Percentiles rank a stretch among this genome's conserved stretches.
Evolutionary conservation across 2,797 vertebrate species (phyloP).

Genomic region (Paedocypris micromegethes): DNA sequence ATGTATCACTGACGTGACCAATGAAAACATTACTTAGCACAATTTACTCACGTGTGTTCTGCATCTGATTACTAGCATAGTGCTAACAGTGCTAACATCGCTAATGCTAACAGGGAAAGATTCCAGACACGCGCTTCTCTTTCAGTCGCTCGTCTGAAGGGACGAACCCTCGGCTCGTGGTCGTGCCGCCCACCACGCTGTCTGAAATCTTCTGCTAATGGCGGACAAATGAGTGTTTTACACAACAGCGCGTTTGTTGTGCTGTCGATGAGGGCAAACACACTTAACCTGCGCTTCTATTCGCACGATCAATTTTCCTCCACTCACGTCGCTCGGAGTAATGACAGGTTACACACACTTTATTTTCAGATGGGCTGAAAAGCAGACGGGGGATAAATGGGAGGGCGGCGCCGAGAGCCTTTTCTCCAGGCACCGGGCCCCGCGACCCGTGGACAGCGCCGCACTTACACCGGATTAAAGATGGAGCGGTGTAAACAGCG

Average conservation of each 20-base stretch:
- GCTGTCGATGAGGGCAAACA: slow-evolving; percentile 84
- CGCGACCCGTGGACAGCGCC: slow-evolving; percentile 77
- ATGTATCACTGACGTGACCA: too few relatives aligned
- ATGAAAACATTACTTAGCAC: too few relatives aligned
- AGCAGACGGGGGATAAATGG: slow-evolving; percentile 65
- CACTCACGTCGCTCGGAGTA: slow-evolving; percentile 86
- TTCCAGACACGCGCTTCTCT: slow-evolving; percentile 44
- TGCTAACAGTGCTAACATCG: too few relatives aligned
- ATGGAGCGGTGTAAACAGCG: slow-evolving; percentile 59
- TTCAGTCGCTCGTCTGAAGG: slow-evolving; percentile 18
- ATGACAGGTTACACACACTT: slow-evolving; percentile 91
- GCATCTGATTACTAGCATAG: too few relatives aligned
- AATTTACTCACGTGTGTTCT: too few relatives aligned
- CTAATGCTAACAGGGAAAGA: slow-evolving; percentile 2
- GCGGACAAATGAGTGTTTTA: slow-evolving; percentile 86
- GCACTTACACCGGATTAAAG: slow-evolving; percentile 84
- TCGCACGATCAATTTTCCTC: slow-evolving; percentile 92
- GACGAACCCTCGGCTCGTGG: too few relatives aligned
- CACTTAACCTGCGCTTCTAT: slow-evolving; percentile 86
- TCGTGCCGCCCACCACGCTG: background rate
- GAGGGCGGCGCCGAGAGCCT: slow-evolving; percentile 66
- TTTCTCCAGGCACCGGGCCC: slow-evolving; percentile 68
- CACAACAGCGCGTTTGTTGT: slow-evolving; percentile 80
- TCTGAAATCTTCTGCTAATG: slow-evolving; percentile 83
- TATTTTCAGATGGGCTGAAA: slow-evolving; percentile 87